Conservation (phyloP, 2,113 vertebrate species). For the Solenodon paradoxus region DNA sequence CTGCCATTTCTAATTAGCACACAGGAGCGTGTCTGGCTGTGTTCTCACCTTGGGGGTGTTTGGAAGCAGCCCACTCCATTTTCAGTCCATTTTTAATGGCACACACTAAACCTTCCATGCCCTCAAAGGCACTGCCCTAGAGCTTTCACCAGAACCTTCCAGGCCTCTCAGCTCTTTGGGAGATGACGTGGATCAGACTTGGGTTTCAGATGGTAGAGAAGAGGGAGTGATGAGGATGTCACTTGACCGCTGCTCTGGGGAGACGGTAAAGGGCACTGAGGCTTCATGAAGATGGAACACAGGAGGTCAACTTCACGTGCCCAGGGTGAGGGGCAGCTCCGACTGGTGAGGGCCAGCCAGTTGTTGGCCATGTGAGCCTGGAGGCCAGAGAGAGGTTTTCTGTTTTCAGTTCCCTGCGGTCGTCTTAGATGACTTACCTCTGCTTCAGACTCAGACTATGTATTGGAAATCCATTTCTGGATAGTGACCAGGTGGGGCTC, state of each 20-base stretch:
- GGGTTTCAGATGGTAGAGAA: neutral
- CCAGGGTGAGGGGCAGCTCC: rapidly evolving
- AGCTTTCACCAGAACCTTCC: neutral
- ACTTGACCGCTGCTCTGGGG: neutral
- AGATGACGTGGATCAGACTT: neutral
- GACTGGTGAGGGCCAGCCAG: neutral
- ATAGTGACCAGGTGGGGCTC: neutral
- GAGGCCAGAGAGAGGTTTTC: neutral
- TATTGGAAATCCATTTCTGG: neutral
- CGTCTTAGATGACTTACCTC: neutral
- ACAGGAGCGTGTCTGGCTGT: neutral
- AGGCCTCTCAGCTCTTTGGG: neutral
- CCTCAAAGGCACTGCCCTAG: neutral
- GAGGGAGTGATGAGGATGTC: no score
- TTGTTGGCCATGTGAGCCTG: neutral
- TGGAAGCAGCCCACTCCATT: neutral
- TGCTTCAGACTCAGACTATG: neutral
- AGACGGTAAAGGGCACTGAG: neutral
- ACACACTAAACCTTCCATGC: neutral
- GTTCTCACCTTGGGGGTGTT: neutral
- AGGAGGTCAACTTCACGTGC: no score
- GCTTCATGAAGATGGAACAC: no score
- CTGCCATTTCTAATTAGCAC: neutral
- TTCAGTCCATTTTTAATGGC: neutral
- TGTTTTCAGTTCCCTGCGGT: neutral